Base-by-base conservation (phyloP, 2,888 invertebrate species). In the Caenorhabditis sp. region DNA sequence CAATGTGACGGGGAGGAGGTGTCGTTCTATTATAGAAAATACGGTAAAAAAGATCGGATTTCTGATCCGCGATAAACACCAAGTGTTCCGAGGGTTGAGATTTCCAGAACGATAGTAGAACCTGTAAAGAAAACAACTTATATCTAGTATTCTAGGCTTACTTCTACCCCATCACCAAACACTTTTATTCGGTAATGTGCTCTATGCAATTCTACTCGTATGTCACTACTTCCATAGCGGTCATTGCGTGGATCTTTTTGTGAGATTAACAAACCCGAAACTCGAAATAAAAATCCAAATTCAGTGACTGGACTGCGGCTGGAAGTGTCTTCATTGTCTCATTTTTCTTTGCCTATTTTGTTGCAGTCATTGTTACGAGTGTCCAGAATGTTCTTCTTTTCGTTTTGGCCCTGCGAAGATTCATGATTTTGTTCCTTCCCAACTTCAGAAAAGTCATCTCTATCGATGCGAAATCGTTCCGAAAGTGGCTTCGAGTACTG, bases 151-250 rank as follows among this genome's bases (percentile, higher is more conserved):
- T 63, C 28, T 49, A 73, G 73, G 44, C 63, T 7, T 75, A 66
- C 49, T 75, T 75, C 19, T 75, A 66, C 16, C 75, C 75, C 1
- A 75, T 75, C 1, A 75, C 75, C 7, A 66, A 59, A 14, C 75
- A 75, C 56, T 75, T 75, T 49, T 75, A 75, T 26, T 66, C 66
- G 22, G 75, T 75, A 10, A 75, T 75, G 16, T 75, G 66, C 22
- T 75, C 75, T 5, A 75, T 75, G 75, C 75, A 75, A 26, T 75
- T 75, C 26, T 75, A 66, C 24, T 66, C 58, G 7, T 75, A 75
- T 28, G 66, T 68, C 12, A 68, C 75, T 8, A 26, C 35, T 31
- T 75, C 56, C 12, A 59, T 75, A 24, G 44, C 49, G 3, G 3
- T 68, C 5, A 35, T 75, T n/a, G n/a, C 75, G 12, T 68, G 56